Evolutionary conservation across 1,140 invertebrate species (phyloP), one percentile per base, ranked within the genome.

Genomic region (Drosophila mojavensis): DNA sequence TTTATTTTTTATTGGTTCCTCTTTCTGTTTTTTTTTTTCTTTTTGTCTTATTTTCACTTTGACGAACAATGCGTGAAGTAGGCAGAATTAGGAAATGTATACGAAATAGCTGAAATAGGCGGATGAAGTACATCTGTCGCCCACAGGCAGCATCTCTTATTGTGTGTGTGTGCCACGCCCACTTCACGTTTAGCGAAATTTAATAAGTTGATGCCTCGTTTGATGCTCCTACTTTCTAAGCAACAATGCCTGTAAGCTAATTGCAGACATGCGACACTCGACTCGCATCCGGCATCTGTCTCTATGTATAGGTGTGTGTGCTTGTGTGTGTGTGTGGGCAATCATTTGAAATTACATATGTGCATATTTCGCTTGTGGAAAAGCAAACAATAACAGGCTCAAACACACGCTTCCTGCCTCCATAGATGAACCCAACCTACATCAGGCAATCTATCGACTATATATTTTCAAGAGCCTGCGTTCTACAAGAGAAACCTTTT

Each of bases 401-500:
- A 15, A 7, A 3, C 33, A 63, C 58, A 41, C 5, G 15, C 20
- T 24, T 60, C 75, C 66, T 28, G 63, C 75, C 66, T 63, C 75
- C 66, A 69, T 17, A 59, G 53, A 45, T 39, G 39, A 30, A 10
- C 17, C 39, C 17, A 9, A 4, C 28, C 4, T 1, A 26, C 45
- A 48, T 43, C 65, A 61, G 56, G 33, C 65, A 51, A 59, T 60
- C 6, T n/a, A 13, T 1, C 20, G 20, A 20, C 20, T 20, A 20
- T 26, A 39, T 15, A 56, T 61, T 63, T 48, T 63, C 48, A 74
- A 69, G 71, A 30, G 55, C 24, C 33, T 28, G 13, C 36, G 13
- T 13, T 5, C 45, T 17, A 78, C 83, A 88, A 45, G 83, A 63
- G 65, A 86, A 86, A 83, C 83, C 83, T 83, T 86, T 86, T 83